Evolutionary conservation across 2,888 invertebrate species (phyloP), one percentile per base, ranked within the genome.

Genomic region (Cancer borealis): DNA sequence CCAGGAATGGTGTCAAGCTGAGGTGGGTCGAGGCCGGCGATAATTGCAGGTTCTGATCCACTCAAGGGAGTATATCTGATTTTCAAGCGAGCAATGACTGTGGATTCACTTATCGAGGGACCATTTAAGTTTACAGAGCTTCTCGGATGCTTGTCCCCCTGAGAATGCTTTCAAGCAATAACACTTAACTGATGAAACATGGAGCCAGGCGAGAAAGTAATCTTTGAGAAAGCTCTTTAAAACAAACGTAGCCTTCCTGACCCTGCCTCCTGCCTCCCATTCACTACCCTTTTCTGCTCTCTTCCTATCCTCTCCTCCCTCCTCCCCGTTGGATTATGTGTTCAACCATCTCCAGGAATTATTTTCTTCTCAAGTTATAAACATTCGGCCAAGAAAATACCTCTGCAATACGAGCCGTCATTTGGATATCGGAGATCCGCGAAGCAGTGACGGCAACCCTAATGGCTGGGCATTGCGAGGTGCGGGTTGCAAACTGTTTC

Each of bases 51-150:
- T 73, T 73, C 73, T 73, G 73, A 73, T 73, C 73, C 73, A 73
- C 73, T 73, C n/a, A 73, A n/a, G 73, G n/a, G 73, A 73, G n/a
- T 73, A 12, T 54, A 26, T 73, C 73, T 73, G 73, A 73, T 73
- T 73, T 21, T 73, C 21, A 73, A 21, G 73, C 21, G 21, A 5
- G 73, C 26, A n/a, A 73, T 21, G 73, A 73, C 8, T 73, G 73
- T 73, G 73, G 73, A 73, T 73, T 73, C 73, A 73, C 73, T 73
- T 73, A 73, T 73, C 73, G 73, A 73, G n/a, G 73, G 73, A n/a
- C 73, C 73, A 73, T 73, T 73, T 73, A 73, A 73, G 73, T 73
- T 73, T 73, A 73, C 73, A 73, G n/a, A 73, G 73, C 73, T 73
- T 21, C 73, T n/a, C 73, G 17, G 73, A 73, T 73, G 73, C 73